Base-by-base conservation (phyloP, 2,888 invertebrate species). In the Melanostoma mellinum region DNA sequence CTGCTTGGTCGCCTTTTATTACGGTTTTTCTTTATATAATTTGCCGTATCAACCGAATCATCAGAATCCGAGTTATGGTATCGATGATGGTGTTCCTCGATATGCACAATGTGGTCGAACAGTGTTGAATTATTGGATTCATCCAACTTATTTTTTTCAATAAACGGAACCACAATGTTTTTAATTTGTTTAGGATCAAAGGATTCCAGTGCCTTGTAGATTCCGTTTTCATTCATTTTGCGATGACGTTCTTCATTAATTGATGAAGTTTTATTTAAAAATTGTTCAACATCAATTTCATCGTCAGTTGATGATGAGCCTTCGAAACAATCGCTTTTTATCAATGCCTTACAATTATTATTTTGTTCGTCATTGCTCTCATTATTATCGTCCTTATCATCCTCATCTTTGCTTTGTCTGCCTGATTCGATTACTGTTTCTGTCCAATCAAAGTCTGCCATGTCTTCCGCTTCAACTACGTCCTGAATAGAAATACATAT, bases 131-230 rank as follows among this genome's bases (percentile, higher is more conserved):
- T 69, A 2, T 35, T 5, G 0, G 46, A 3, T 0, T 56, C 55
- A 2, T 61, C 40, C 0, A 60, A 1, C 55, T 42, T 60, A 6
- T 36, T 36, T 6, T 84, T 80, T 1, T 67, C 80, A 76, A 90
- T 33, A 90, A 90, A 91, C 1, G 86, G 86, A 2, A 89, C 89
- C 2, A 90, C 89, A 53, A 89, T 88, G 10, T 87, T 84, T 40
- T 89, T 88, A 3, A 90, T 90, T 71, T 89, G 86, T 30, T 88
- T 81, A 0, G 85, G 85, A 82, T 90, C 89, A 48, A 90, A 90
- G 0, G 90, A 88, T 40, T 88, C 86, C 0, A 90, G 74, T 6
- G 91, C 87, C 2, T 86, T 85, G 33, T 90, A 87, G 33, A 90
- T 74, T 0, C 91, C 90, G 0, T 88, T 87, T 50, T 87, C 87